Conservation (phyloP, 2,113 vertebrate species). For the Eurypyga helias region DNA sequence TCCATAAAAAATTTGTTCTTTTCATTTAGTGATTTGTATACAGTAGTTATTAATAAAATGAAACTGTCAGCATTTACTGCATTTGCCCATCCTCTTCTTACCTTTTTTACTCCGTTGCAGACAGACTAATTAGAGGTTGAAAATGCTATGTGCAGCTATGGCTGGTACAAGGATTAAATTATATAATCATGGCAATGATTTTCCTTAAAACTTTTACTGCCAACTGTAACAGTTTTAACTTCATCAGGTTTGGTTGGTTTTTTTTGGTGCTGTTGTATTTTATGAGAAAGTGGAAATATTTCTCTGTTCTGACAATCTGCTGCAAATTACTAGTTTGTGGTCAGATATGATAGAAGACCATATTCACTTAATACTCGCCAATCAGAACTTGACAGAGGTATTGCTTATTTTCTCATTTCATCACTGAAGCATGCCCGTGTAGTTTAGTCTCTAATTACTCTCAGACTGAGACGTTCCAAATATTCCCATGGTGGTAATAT, state of each 20-base stretch:
- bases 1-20: conserved; percentile 73
- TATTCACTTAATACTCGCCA: conserved; percentile 80
- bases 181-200: conserved; percentile 75
- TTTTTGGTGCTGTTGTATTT: conserved; percentile 64
- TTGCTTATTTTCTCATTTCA: conserved; percentile 86
- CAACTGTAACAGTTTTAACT: conserved; percentile 72
- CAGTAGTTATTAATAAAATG: conserved; percentile 75
- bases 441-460: conserved; percentile 97
- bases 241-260: conserved; percentile 17
- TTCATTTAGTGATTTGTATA: conserved; percentile 73
- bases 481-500: conserved; percentile 95
- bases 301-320: conserved; percentile 63
- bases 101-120: conserved; percentile 55
- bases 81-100: conserved; percentile 25
- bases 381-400: conserved; percentile 84
- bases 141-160: conserved; percentile 66
- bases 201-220: conserved; percentile 74
- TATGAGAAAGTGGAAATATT: conserved; percentile 64
- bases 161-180: conserved; percentile 74
- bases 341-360: conserved; percentile 74
- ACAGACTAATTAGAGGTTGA: conserved; percentile 73
- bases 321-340: conserved; percentile 75
- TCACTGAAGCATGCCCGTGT: conserved; percentile 88
- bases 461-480: conserved; percentile 86
- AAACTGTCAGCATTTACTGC: conserved; percentile 72